Base-by-base conservation (phyloP, 2,888 invertebrate species). In the Microdon myrmicae region DNA sequence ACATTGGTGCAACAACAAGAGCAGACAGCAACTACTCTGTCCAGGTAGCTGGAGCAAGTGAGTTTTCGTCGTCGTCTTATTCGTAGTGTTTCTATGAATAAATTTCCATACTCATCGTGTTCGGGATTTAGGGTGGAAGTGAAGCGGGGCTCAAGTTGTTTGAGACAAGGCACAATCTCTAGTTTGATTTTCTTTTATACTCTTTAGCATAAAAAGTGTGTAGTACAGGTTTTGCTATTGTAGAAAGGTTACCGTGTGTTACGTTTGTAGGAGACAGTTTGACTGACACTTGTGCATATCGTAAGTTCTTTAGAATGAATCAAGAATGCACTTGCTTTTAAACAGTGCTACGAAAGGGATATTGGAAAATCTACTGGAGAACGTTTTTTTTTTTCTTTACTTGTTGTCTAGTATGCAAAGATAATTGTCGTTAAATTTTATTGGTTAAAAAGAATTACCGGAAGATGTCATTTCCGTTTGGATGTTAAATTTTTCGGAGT, bases 21-120 rank as follows among this genome's bases (percentile, higher is more conserved):
- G 58, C 55, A 49, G 29, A 54, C 35, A 56, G 32, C 32, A 20
- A 35, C 28, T 20, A 13, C 7, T 26, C 3, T 14, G 13, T 26
- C 13, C n/a, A n/a, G 14, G 31, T 45, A 51, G 53, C 58, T n/a
- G n/a, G n/a, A 53, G 51, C 64, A 64, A 58, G 58, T 64, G 64
- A 58, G 51, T 56, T 45, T 64, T 51, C 51, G 53, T 58, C 43
- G 45, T 26, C 23, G 34, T 45, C 23, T 53, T 54, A 31, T 32
- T 31, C 34, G 28, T 72, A 74, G 75, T 74, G 72, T 73, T 76
- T 76, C 76, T 76, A 75, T 77, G 77, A 77, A 75, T 75, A 75
- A 75, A 75, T 75, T 77, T 77, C 76, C 75, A 77, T 75, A 76
- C 71, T 71, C 41, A 68, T n/a, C n/a, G 64, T 56, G 53, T 58